These are phyloP conservation scores for Erpobdella octoculata DNA, from an alignment of 2,888 invertebrate species.

Conservation along the genomic window DNA sequence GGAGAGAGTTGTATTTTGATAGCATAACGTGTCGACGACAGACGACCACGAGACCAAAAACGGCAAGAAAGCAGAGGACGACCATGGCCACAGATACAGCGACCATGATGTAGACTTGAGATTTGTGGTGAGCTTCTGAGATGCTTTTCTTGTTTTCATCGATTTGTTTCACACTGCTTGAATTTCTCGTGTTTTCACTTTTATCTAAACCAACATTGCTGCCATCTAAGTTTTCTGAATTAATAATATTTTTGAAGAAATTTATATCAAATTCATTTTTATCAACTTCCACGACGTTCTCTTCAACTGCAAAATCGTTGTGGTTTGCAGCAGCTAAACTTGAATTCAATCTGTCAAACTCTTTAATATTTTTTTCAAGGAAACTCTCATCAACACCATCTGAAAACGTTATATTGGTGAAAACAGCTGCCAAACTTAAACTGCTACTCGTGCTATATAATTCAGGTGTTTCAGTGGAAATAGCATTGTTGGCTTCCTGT, in stretches of 20 bases:
- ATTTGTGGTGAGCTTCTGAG: neutral
- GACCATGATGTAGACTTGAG: constrained; percentile 20
- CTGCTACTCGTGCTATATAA: too few relatives aligned
- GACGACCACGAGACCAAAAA: constrained; percentile 11
- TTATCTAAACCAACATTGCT: neutral
- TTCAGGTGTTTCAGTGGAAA: too few relatives aligned
- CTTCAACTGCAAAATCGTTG: neutral
- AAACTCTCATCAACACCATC: too few relatives aligned
- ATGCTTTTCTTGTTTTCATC: neutral
- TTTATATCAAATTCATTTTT: constrained; percentile 8
- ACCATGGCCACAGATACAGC: constrained; percentile 19
- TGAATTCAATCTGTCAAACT: constrained; percentile 1
- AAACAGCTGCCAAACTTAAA: too few relatives aligned
- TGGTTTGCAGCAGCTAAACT: neutral
- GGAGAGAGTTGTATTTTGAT: constrained; percentile 19
- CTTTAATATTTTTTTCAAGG: too few relatives aligned
- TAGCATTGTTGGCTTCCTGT: too few relatives aligned
- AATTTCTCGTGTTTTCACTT: neutral
- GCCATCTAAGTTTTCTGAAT: neutral
- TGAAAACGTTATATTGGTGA: too few relatives aligned
- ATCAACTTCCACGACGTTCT: neutral
- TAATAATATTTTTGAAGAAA: constrained; percentile 4
- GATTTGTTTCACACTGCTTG: neutral
- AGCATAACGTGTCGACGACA: constrained; percentile 23
- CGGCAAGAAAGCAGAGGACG: constrained; percentile 14